Base-by-base conservation (phyloP, 2,113 vertebrate genomes). In the Chamaea fasciata region DNA sequence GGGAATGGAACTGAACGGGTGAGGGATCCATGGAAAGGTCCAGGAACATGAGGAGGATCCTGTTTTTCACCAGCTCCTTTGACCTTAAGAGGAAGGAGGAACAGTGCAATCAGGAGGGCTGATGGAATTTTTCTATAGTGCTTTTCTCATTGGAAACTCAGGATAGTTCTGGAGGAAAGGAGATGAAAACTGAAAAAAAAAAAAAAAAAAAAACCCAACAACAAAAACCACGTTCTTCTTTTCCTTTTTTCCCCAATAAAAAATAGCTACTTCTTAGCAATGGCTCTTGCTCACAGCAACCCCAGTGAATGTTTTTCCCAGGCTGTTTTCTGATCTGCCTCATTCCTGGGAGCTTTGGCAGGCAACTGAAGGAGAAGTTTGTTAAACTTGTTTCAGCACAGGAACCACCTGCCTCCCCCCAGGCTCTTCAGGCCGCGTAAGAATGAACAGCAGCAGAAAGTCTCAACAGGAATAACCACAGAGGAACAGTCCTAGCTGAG, bases 401-500 rank as follows among this genome's bases (percentile, higher is more conserved):
- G 76, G 65, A 69, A 7, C 50, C 79, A 90, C 86, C 90, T 93
- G 94, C 50, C 55, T 35, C 18, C 85, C 92, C 67, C 71, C 67
- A 57, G 85, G 85, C 88, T 69, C 31, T 65, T 23, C 2, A 15
- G 27, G 83, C 91, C n/a, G 57, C 20, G n/a, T 20, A 5, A 27
- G 78, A 28, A 23, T 42, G 4, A 47, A 6, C 77, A 79, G 69
- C 3, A 2, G 4, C 3, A 6, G 24, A 47, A 84, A 78, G 62
- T 70, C 26, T 0, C 69, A 41, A 9, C n/a, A 15, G 35, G 53
- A 80, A 50, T 1, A 26, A 63, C 22, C 27, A 2, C 52, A 0
- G 4, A 26, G 70, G 46, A 74, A 13, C 2, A 0, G 19, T 28
- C 26, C 0, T 1, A 46, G 78, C 31, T 0, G 0, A 73, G 70